Base-by-base conservation (phyloP, 2,888 invertebrate genomes). In the Ectropis crepuscularia region DNA sequence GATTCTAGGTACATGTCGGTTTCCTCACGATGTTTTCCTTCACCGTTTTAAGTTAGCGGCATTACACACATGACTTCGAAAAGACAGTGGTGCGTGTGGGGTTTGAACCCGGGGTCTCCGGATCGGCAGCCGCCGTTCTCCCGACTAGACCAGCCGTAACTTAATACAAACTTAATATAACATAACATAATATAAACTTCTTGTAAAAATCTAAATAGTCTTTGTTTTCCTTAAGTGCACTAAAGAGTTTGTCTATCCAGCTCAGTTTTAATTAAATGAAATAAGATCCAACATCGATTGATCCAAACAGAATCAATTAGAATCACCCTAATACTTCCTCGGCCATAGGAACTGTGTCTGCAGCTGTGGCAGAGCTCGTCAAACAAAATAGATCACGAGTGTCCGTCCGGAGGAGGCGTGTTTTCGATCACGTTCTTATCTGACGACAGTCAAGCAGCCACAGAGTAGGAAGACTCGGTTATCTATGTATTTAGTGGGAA, bases 371-470 rank as follows among this genome's bases (percentile, higher is more conserved):
- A 11, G 11, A 47, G 53, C 42, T 63, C 63, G 57, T 63, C 53
- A 58, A 54, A 45, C 57, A 55, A 63, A 65, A 61, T 61, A 57
- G 64, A 61, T 60, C 60, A 55, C 51, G 60, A 57, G 55, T 60
- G 55, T 51, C 55, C 51, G 60, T 11, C 43, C 6, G 53, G 28
- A 47, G 64, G 55, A 51, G 42, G 64, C 53, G 57, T 64, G 64
- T 65, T 65, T 65, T 65, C 64, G 60, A 65, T 65, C 64, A 65
- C 60, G 64, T 61, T 60, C 60, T 60, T 60, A 48, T 60, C 50
- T 36, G 51, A 65, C 42, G 53, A 53, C 59, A 54, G 54, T 37
- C 10, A 38, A 60, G 54, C 38, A 9, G 59, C 38, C 50, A 67
- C 61, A 63, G 57, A 47, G 16, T 36, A 6, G 6, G 7, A 9